Evolutionary conservation across 2,888 invertebrate species (phyloP).

Genomic region (Protonemura montana): DNA sequence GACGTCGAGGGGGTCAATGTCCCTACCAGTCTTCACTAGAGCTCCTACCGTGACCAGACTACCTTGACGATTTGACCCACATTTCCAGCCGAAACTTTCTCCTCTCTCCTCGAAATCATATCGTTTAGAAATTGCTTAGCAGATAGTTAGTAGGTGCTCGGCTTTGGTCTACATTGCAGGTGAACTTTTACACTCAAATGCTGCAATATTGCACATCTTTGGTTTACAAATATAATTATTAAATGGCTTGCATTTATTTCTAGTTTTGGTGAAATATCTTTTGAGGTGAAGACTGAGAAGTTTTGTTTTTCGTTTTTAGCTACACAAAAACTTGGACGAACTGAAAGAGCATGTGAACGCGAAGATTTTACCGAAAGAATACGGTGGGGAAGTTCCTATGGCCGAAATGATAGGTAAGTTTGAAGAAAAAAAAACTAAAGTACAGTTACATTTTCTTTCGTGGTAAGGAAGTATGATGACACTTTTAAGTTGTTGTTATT

Average conservation of each 20-base stretch:
- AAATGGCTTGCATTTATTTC: too few species aligned
- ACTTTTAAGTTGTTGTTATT: too few species aligned
- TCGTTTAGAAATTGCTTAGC: not conserved
- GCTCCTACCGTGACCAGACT: not conserved
- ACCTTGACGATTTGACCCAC: not conserved
- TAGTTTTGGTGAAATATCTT: too few species aligned
- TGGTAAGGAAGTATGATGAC: too few species aligned
- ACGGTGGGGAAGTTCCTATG: conserved; percentile 85
- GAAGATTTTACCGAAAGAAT: conserved; percentile 81
- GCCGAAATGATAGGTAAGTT: conserved; percentile 79
- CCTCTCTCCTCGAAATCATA: not conserved
- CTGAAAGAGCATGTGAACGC: conserved; percentile 74
- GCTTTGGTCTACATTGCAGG: not conserved
- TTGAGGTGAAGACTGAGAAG: too few species aligned
- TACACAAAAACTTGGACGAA: conserved; percentile 78
- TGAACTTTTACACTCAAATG: not conserved
- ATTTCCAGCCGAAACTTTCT: not conserved
- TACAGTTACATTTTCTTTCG: too few species aligned
- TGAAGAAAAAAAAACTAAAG: too few species aligned
- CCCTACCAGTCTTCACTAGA: not conserved
- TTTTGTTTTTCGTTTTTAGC: conserved; percentile 60
- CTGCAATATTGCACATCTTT: not conserved
- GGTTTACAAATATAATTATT: too few species aligned
- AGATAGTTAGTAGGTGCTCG: not conserved
- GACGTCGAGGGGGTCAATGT: not conserved